These are phyloP conservation scores for Tragelaphus oryx DNA, from an alignment of 2,797 vertebrate genomes.

Conservation along the genomic window DNA sequence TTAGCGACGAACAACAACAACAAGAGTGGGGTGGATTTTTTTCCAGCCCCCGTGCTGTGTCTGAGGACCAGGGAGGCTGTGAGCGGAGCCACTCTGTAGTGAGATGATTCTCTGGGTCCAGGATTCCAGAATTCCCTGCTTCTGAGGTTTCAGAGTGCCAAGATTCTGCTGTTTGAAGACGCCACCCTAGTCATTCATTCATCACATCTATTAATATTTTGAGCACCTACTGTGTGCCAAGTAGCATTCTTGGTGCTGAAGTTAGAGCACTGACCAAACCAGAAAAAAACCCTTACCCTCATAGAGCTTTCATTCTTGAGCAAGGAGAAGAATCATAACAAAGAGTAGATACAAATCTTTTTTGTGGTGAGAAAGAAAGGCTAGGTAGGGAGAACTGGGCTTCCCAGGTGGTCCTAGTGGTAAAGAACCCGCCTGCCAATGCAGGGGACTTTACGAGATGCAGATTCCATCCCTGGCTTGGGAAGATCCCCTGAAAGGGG, in stretches of 20 bases:
- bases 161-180: neutral
- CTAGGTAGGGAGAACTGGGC: neutral
- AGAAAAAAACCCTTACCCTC: neutral
- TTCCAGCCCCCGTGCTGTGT: neutral
- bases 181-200: neutral
- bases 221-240: neutral
- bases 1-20: neutral
- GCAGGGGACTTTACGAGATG: neutral
- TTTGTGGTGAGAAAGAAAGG: neutral
- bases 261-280: neutral
- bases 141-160: neutral
- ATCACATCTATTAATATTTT: neutral
- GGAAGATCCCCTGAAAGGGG: neutral
- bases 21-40: neutral
- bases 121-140: neutral
- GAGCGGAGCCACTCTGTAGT: accelerated
- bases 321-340: neutral
- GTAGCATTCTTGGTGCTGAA: neutral
- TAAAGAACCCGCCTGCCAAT: neutral
- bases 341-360: neutral
- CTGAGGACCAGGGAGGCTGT: neutral
- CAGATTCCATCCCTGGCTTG: neutral
- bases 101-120: neutral
- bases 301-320: neutral
- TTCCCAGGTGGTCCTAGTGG: neutral